Percentiles rank a stretch among this genome's conserved stretches.
These are phyloP conservation scores for Galerucella nymphaeae DNA, from an alignment of 2,888 invertebrate genomes.

Conservation along the genomic window DNA sequence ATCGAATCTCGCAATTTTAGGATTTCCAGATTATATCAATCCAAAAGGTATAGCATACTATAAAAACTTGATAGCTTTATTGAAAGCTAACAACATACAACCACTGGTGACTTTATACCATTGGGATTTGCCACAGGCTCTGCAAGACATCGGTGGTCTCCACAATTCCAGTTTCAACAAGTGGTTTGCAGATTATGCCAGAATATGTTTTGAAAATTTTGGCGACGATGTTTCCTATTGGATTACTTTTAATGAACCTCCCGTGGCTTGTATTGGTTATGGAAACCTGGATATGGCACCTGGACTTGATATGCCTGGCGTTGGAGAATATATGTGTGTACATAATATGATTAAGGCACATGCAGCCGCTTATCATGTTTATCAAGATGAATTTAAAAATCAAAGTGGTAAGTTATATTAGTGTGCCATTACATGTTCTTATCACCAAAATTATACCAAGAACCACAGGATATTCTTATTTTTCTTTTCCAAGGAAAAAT, in stretches of 20 bases:
- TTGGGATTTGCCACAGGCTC: slow-evolving; percentile 68
- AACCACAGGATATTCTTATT: too few species aligned
- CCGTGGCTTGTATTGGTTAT: slow-evolving; percentile 41
- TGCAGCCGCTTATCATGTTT: slow-evolving; percentile 63
- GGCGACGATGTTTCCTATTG: slow-evolving; percentile 52
- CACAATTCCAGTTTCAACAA: slow-evolving; percentile 45
- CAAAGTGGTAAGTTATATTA: slow-evolving; percentile 46
- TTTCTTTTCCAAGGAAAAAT: slow-evolving; percentile 55
- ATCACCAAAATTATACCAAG: not conserved
- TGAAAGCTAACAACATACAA: slow-evolving; percentile 67
- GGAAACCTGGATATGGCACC: slow-evolving; percentile 19
- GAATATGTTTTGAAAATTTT: slow-evolving; percentile 48
- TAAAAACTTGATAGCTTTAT: slow-evolving; percentile 52
- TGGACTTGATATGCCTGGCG: slow-evolving; percentile 10
- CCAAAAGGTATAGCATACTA: slow-evolving; percentile 71
- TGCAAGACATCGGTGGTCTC: slow-evolving; percentile 65
- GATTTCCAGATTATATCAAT: slow-evolving; percentile 74
- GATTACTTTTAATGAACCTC: slow-evolving; percentile 52
- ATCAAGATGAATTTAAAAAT: slow-evolving; percentile 60
- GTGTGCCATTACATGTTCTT: not conserved
- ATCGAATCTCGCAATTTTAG: slow-evolving; percentile 60
- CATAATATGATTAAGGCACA: slow-evolving; percentile 66
- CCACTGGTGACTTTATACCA: slow-evolving; percentile 69
- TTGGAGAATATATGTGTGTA: slow-evolving; percentile 68
- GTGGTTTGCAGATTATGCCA: slow-evolving; percentile 49